A percentile compares a stretch with the other conserved stretches of the same genome.
Conservation (phyloP, 2,113 vertebrate genomes). For the Malurus alboscapulatus region DNA sequence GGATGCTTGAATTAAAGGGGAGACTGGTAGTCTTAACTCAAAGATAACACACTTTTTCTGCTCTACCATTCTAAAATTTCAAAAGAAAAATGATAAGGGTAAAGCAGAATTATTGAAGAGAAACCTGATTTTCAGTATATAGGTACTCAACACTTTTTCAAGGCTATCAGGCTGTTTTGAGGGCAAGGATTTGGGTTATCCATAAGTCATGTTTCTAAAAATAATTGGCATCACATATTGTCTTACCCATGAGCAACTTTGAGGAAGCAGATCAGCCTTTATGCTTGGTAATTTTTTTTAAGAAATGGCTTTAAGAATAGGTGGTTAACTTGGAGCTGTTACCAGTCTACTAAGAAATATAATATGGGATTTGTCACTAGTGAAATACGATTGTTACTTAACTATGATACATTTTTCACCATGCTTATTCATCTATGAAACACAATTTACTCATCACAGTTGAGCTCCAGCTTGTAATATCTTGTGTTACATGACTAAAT, state of each 20-base stretch:
- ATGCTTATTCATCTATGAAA: neutral
- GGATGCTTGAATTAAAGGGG: neutral
- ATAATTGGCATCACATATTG: neutral
- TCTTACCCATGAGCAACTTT: neutral
- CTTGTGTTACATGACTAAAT: neutral
- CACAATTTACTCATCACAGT: neutral
- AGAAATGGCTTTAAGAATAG: neutral
- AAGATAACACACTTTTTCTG: neutral
- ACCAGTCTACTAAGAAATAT: neutral
- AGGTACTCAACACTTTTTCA: neutral
- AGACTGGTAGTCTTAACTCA: neutral
- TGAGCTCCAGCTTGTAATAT: neutral
- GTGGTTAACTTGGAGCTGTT: neutral
- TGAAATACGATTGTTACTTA: neutral
- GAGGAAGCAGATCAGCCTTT: neutral
- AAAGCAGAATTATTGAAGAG: conserved; percentile 5
- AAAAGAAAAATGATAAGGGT: neutral
- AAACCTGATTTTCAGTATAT: neutral
- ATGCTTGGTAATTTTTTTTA: fast-evolving
- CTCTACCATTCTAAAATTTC: neutral
- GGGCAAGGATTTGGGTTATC: neutral
- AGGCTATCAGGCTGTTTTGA: neutral
- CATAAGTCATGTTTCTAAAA: conserved; percentile 25
- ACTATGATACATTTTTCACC: neutral
- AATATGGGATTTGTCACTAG: neutral